Evolutionary conservation across 2,888 invertebrate species (phyloP).

Genomic region (Lasius platythorax): DNA sequence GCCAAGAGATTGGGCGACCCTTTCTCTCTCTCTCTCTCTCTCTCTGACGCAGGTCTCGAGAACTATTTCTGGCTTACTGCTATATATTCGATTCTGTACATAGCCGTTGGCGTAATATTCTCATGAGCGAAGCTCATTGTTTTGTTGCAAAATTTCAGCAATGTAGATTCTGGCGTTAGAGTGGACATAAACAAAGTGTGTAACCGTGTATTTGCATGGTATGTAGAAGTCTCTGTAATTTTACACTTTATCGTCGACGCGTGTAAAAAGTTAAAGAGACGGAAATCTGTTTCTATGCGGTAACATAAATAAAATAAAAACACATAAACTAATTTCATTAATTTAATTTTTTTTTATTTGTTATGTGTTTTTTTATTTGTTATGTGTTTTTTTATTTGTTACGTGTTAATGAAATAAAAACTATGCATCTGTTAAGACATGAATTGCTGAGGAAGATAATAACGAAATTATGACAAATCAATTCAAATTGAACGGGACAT

Average conservation of each 20-base stretch:
- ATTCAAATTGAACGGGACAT: neutral
- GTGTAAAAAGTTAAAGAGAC: conserved; percentile 23
- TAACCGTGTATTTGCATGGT: neutral
- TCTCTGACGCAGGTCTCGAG: conserved; percentile 63
- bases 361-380: neutral
- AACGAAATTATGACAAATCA: neutral
- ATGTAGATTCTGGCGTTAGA: conserved; percentile 1
- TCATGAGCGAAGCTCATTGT: conserved; percentile 35
- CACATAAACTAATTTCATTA: conserved; percentile 1
- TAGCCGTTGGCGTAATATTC: conserved; percentile 33
- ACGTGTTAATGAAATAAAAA: neutral
- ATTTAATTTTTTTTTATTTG: neutral
- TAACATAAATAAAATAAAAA: neutral
- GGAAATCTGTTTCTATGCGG: neutral
- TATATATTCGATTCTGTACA: conserved; percentile 34
- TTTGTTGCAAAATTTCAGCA: conserved; percentile 32
- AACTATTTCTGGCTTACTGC: conserved; percentile 71
- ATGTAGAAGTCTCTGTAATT: neutral
- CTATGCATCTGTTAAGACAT: neutral
- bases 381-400: neutral
- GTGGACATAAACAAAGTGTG: neutral
- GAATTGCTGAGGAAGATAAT: neutral
- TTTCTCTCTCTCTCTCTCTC: neutral
- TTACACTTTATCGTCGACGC: neutral
- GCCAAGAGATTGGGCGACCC: conserved; percentile 73